Percentiles rank a stretch among this genome's conserved stretches.
These are phyloP conservation scores for Ceryle rudis DNA, from an alignment of 2,797 vertebrate species.

Conservation along the genomic window DNA sequence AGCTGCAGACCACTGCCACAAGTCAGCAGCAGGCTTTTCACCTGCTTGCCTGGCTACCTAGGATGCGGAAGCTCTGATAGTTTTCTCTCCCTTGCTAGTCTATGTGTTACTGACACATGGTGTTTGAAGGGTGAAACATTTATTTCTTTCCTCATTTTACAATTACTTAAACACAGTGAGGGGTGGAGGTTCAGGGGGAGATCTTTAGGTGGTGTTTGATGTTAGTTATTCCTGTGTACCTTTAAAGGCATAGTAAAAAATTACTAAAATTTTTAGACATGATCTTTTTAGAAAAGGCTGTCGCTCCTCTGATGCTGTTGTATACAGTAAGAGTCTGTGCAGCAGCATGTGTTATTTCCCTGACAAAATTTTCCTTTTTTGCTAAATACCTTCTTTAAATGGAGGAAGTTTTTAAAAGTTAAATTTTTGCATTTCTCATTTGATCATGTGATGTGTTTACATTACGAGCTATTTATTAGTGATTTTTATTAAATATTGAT, in stretches of 20 bases:
- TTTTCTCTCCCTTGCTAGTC: not conserved
- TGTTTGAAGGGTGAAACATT: not conserved
- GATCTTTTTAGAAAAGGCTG: not conserved
- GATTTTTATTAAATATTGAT: not conserved
- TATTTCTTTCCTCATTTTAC: not conserved
- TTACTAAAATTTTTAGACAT: not conserved
- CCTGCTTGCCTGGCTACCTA: not conserved
- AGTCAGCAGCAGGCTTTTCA: not conserved
- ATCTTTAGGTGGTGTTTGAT: not conserved
- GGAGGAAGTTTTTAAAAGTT: not conserved
- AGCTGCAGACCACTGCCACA: not conserved
- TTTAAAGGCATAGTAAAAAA: not conserved
- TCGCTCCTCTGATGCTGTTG: not conserved
- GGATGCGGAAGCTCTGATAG: not conserved
- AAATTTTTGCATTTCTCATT: not conserved
- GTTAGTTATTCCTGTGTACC: not conserved
- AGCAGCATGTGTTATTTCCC: not conserved
- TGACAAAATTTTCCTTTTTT: not conserved
- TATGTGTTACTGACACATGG: fast-evolving
- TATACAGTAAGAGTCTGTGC: not conserved
- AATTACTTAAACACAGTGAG: not conserved
- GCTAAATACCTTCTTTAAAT: not conserved
- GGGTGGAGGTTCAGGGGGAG: fast-evolving
- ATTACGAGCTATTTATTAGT: not conserved
- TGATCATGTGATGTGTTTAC: not conserved